Percentiles rank a stretch among this genome's conserved stretches.
These are phyloP conservation scores for Todus mexicanus DNA, from an alignment of 2,797 vertebrate genomes.

Conservation along the genomic window DNA sequence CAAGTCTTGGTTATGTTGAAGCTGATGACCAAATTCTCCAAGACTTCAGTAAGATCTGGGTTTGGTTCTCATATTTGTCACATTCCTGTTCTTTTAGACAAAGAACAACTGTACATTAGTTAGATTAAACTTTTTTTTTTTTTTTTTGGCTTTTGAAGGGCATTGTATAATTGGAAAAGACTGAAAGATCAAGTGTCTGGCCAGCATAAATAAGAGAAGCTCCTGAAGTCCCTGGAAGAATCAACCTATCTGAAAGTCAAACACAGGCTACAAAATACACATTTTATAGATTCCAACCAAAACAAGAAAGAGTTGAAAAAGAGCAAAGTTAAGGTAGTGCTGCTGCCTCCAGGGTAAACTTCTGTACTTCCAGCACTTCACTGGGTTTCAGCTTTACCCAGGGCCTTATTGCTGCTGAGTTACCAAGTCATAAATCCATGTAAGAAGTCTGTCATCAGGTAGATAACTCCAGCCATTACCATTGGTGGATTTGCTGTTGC, in stretches of 20 bases:
- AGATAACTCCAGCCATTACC: background rate
- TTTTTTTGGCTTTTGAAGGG: background rate
- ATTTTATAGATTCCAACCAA: background rate
- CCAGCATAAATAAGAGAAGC: background rate
- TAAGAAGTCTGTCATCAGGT: background rate
- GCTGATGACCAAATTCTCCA: background rate
- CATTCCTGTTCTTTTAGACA: background rate
- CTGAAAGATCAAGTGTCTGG: background rate
- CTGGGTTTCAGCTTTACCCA: background rate
- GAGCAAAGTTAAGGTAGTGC: background rate
- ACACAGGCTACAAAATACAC: background rate
- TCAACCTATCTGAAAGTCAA: background rate
- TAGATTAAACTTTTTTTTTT: no score
- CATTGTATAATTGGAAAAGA: background rate
- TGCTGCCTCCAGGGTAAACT: background rate
- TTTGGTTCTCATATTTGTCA: background rate
- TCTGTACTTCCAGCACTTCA: background rate
- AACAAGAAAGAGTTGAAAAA: background rate
- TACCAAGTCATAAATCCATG: background rate
- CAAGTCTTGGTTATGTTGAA: background rate
- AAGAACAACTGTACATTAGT: background rate
- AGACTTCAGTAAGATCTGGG: background rate
- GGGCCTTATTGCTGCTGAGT: background rate
- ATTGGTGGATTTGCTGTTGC: background rate
- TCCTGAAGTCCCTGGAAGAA: background rate